These are phyloP conservation scores for Pterocles burchelli DNA, from an alignment of 2,113 vertebrate genomes.

Conservation along the genomic window DNA sequence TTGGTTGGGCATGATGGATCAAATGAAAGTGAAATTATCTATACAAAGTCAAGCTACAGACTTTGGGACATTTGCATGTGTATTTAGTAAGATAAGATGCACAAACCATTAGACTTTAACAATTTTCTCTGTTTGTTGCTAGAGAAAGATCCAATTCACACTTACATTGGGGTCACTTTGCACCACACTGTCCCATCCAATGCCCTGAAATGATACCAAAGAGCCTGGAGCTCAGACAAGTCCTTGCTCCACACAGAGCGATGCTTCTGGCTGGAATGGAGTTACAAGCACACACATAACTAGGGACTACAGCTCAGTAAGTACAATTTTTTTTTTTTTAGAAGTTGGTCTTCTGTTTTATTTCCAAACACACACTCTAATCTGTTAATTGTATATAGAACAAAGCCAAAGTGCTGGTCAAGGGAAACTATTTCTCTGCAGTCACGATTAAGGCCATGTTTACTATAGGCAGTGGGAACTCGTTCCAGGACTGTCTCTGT, in stretches of 20 bases:
- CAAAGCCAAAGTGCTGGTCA: not conserved
- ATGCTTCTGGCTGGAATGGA: not conserved
- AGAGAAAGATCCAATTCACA: not conserved
- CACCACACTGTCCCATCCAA: not conserved
- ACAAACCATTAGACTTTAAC: not conserved
- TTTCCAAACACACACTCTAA: not conserved
- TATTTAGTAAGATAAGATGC: not conserved
- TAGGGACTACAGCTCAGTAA: not conserved
- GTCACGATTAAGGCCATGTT: not conserved
- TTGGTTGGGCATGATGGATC: not conserved
- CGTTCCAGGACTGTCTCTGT: rapidly evolving
- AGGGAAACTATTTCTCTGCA: not conserved
- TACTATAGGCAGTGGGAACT: not conserved
- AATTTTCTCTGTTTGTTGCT: not conserved
- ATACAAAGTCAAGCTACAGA: not conserved
- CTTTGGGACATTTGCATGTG: not conserved
- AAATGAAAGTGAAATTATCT: not conserved
- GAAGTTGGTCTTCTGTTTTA: not conserved
- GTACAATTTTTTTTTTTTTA: not conserved
- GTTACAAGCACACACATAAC: not conserved
- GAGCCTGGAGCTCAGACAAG: not conserved
- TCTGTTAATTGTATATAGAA: not conserved
- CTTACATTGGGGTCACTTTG: not conserved
- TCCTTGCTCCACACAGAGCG: not conserved
- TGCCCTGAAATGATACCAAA: not conserved